Base-by-base conservation (phyloP, 2,113 vertebrate species). In the Hiodon alosoides region DNA sequence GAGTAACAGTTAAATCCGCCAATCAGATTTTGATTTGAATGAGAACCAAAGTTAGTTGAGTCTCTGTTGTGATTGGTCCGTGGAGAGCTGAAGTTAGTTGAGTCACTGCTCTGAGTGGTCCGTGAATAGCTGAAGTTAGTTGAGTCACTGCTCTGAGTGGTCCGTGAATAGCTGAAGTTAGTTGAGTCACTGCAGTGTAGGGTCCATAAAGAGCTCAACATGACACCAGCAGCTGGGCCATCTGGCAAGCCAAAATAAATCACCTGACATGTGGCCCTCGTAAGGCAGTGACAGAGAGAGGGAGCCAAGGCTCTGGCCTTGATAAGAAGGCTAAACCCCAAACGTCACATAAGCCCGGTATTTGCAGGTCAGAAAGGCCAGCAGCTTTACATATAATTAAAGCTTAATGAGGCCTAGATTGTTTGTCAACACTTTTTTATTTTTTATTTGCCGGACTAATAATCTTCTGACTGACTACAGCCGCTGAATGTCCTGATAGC, bases 361-460 rank as follows among this genome's bases (percentile, higher is more conserved):
- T 87, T 86, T 81, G 79, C 78, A 82, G 82, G 86, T 86, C 83
- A 86, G 85, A 82, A 79, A 81, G 71, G 78, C 85, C 73, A 77
- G 87, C 86, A 86, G 87, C 86, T 92, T 92, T 90, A 86, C 89
- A 91, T 91, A 87, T 89, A 90, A 91, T 92, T 92, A 92, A 85
- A 83, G 84, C 81, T 86, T 88, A 91, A 90, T 92, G 90, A 91
- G 84, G 84, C 87, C 85, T 51, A 79, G 80, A 87, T 91, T 92
- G 90, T 92, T 91, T 91, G 90, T 91, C 88, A 92, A 92, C 87
- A 90, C 83, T 89, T 86, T 87, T 76, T 77, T 74, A 84, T 78
- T 64, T 68, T 62, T 85, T 86, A 87, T 87, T 84, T 84, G 73
- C 81, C 75, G 81, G 83, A 86, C 80, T 90, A 85, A 88, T 89